Percentiles rank a stretch among this genome's conserved stretches.
Conservation (phyloP, 2,888 invertebrate genomes). For the Harmothoe impar region DNA sequence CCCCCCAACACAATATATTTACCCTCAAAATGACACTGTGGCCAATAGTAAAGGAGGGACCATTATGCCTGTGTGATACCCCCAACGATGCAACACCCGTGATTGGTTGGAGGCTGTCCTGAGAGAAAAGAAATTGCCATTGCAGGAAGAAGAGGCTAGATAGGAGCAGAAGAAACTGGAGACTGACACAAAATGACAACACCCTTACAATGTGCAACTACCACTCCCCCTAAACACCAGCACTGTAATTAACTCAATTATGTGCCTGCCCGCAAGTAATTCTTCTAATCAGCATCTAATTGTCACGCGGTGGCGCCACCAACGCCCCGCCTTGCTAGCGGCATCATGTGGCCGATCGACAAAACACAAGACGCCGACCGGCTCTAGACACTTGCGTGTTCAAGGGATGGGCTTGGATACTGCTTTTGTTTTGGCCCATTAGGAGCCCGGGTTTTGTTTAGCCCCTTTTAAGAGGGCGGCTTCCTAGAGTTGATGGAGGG, state of each 20-base stretch:
- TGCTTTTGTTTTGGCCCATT: background rate
- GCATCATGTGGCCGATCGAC: background rate
- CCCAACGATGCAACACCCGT: no score
- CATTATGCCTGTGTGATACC: no score
- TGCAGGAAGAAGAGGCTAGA: no score
- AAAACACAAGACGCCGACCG: background rate
- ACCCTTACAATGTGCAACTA: background rate
- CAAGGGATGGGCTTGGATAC: background rate
- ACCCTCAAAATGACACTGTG: no score
- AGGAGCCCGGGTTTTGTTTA: background rate
- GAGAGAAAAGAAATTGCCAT: no score
- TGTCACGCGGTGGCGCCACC: background rate
- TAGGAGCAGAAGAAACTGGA: background rate
- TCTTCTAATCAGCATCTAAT: constrained; percentile 8
- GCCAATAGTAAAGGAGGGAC: no score
- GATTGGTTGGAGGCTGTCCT: no score
- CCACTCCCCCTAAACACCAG: background rate
- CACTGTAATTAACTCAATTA: constrained; percentile 27
- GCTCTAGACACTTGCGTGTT: background rate
- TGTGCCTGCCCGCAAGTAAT: background rate
- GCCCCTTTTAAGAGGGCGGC: background rate
- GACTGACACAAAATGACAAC: background rate
- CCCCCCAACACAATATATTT: no score
- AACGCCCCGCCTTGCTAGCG: background rate
- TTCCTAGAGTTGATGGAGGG: constrained; percentile 11